Evolutionary conservation across 2,797 vertebrate genomes (phyloP).

Genomic region (Ambastaia sidthimunki): DNA sequence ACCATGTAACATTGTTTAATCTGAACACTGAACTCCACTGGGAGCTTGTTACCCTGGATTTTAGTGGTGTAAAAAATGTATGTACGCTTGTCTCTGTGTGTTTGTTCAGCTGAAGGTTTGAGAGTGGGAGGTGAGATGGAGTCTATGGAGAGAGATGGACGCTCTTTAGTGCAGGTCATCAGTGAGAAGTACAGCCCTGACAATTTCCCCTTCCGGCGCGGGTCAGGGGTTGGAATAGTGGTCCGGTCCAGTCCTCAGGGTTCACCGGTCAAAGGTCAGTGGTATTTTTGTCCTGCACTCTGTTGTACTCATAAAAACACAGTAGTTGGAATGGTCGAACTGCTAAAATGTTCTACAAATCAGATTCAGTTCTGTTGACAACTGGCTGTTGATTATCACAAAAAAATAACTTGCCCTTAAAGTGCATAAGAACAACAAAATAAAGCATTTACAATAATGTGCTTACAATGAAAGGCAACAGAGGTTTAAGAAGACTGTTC

Average conservation of each 20-base stretch:
- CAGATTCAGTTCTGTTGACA: neutral
- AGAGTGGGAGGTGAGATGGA: conserved; percentile 70
- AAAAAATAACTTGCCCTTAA: neutral
- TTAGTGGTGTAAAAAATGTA: neutral
- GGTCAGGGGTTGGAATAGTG: conserved; percentile 89
- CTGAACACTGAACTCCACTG: neutral
- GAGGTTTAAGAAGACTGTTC: too few relatives aligned
- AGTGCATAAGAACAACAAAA: neutral
- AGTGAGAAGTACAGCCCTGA: conserved; percentile 97
- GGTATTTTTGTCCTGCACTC: neutral
- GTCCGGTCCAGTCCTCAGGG: conserved; percentile 89
- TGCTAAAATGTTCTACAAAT: neutral
- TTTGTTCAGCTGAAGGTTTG: conserved; percentile 35
- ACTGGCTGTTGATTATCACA: neutral
- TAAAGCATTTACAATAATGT: neutral
- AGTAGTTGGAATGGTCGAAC: neutral
- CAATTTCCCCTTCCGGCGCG: conserved; percentile 92
- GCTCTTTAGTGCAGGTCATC: conserved; percentile 93
- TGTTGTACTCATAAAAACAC: neutral
- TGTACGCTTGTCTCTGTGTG: neutral
- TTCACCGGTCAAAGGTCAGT: conserved; percentile 92
- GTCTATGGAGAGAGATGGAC: conserved; percentile 81
- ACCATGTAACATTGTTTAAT: neutral
- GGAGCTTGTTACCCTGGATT: neutral
- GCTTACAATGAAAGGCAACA: too few relatives aligned